Conservation (phyloP, 2,113 vertebrate species). For the Hippocampus guttulatus region DNA sequence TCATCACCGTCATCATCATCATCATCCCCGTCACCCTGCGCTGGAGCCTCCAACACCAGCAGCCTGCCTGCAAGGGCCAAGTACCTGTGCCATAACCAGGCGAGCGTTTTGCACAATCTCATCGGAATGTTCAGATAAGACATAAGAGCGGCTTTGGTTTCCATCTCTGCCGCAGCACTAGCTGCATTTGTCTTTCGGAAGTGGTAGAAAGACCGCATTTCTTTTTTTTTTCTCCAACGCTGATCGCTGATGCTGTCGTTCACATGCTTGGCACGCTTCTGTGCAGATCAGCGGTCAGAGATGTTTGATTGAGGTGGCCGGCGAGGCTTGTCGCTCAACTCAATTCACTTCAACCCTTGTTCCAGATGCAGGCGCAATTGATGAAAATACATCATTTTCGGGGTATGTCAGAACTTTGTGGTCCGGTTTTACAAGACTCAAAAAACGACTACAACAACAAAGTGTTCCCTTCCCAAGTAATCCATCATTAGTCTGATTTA, state of each 20-base stretch:
- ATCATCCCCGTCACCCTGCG: constrained; percentile 48
- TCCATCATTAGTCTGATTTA: too few species aligned
- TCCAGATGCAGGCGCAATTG: too few species aligned
- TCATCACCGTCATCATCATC: constrained; percentile 50
- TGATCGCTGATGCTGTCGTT: not conserved
- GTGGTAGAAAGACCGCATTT: not conserved
- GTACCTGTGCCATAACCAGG: not conserved
- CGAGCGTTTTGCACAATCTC: not conserved
- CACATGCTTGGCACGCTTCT: not conserved
- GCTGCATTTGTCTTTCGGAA: not conserved
- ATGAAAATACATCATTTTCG: too few species aligned
- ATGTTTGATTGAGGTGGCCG: not conserved
- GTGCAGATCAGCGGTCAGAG: not conserved
- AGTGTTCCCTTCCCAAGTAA: too few species aligned
- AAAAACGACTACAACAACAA: too few species aligned
- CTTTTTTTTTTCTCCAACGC: not conserved
- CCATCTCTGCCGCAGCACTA: not conserved
- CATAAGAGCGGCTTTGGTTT: not conserved
- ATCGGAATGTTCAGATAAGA: not conserved
- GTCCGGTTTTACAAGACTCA: too few species aligned
- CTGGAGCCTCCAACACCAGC: constrained; percentile 38
- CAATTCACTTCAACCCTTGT: too few species aligned
- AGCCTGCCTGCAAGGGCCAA: constrained; percentile 17
- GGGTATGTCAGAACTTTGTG: too few species aligned
- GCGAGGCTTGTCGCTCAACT: not conserved